phyloP scores from a whole-genome alignment of 1,140 invertebrate species.

The Megalopta genalis region DNA sequence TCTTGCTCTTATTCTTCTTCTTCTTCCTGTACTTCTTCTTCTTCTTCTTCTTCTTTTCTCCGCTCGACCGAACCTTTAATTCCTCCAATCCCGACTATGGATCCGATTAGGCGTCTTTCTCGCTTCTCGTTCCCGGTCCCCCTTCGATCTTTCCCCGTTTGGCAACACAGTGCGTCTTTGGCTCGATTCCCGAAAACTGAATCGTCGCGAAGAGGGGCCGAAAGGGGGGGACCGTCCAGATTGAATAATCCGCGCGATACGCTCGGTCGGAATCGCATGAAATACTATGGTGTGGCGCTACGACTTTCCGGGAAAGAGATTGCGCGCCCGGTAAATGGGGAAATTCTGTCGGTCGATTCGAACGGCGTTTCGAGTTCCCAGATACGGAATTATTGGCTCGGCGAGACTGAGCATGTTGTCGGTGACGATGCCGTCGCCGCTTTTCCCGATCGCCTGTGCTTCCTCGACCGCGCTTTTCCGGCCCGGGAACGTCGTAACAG shows the following conservation, averaged over 20 bases:
- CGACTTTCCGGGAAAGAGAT: neutral
- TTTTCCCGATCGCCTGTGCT: too few species aligned
- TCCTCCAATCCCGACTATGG: neutral
- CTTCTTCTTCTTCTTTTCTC: too few species aligned
- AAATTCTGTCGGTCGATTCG: neutral
- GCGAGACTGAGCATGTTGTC: neutral
- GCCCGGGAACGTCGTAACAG: too few species aligned
- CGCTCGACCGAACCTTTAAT: neutral
- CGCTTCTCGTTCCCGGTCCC: neutral
- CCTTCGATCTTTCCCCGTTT: neutral
- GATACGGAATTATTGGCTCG: neutral
- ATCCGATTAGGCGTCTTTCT: neutral
- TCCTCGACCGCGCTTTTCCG: neutral
- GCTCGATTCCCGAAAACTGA: neutral
- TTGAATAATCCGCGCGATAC: slow-evolving; percentile 5
- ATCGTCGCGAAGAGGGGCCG: neutral
- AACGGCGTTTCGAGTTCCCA: neutral
- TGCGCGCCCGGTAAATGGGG: neutral
- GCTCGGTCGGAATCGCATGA: neutral
- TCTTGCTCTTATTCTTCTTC: too few species aligned
- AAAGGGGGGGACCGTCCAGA: neutral
- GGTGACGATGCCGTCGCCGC: neutral
- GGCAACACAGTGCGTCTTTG: neutral
- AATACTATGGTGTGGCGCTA: neutral
- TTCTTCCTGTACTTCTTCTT: too few species aligned